A percentile compares a stretch with the other conserved stretches of the same genome.
Evolutionary conservation across 2,888 invertebrate genomes (phyloP).

Genomic region (Aleiodes leptofemur): DNA sequence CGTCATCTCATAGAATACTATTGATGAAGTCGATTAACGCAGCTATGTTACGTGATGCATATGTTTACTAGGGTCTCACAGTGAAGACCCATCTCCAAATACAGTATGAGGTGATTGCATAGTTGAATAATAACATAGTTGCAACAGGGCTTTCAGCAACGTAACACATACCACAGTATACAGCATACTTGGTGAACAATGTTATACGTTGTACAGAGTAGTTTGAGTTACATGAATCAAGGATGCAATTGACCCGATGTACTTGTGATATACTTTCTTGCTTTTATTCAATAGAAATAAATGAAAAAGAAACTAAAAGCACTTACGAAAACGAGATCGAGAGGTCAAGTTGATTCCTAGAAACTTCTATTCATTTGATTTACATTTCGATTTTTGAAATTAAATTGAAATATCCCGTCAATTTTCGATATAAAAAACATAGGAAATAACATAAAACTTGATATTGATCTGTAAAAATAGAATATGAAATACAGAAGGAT

Average conservation of each 20-base stretch:
- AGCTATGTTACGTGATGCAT: slow-evolving; percentile 26
- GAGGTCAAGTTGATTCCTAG: background rate
- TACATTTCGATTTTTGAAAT: slow-evolving; percentile 3
- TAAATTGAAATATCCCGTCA: no score
- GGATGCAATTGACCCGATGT: slow-evolving; percentile 35
- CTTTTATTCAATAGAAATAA: no score
- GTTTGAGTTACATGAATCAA: slow-evolving; percentile 24
- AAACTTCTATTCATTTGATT: background rate
- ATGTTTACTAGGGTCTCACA: slow-evolving; percentile 9
- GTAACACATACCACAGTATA: slow-evolving; percentile 21
- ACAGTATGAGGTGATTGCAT: slow-evolving; percentile 9
- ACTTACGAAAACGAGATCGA: slow-evolving; percentile 29
- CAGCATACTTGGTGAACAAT: slow-evolving; percentile 33
- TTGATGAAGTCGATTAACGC: slow-evolving; percentile 2
- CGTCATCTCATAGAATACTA: no score
- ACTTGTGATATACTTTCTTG: slow-evolving; percentile 18
- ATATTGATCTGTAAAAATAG: background rate
- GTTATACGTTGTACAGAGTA: slow-evolving; percentile 20
- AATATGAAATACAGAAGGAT: background rate
- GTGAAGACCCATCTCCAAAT: background rate
- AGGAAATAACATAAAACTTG: no score
- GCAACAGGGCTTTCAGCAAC: slow-evolving; percentile 12
- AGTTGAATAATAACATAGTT: slow-evolving; percentile 35
- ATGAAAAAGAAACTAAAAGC: background rate
- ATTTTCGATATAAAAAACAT: no score